Conservation (phyloP, 2,113 vertebrate species). For the Cyanoramphus novaezelandiae region DNA sequence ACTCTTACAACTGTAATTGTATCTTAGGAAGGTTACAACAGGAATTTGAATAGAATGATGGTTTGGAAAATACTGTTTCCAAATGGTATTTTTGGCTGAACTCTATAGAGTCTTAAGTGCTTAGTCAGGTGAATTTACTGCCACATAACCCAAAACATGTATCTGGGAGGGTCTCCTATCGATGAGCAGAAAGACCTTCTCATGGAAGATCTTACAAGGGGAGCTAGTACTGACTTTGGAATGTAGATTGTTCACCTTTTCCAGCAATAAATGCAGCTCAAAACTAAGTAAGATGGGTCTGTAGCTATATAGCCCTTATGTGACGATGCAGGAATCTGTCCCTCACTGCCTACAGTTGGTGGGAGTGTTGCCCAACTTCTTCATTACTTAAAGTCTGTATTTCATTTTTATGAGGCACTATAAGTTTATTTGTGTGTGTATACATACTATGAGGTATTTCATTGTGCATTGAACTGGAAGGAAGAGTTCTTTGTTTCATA, state of each 20-base stretch:
- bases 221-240: rapidly evolving
- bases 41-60: not conserved
- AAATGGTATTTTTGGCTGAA: not conserved
- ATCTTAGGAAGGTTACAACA: not conserved
- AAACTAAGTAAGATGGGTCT: not conserved
- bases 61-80: not conserved
- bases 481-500: not conserved
- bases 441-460: not conserved
- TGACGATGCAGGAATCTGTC: not conserved
- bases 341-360: not conserved
- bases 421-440: not conserved
- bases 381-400: not conserved
- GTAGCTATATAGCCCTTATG: not conserved
- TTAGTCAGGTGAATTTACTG: not conserved
- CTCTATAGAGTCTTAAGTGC: not conserved
- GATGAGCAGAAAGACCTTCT: not conserved
- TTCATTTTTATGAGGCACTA: not conserved
- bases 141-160: not conserved
- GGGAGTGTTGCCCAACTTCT: not conserved
- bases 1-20: not conserved
- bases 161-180: not conserved
- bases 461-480: not conserved
- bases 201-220: not conserved
- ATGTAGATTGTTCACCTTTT: not conserved
- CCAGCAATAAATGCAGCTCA: not conserved